A percentile compares a stretch with the other conserved stretches of the same genome.
These are phyloP conservation scores for Danio kyathit DNA, from an alignment of 2,797 vertebrate species.

Conservation along the genomic window DNA sequence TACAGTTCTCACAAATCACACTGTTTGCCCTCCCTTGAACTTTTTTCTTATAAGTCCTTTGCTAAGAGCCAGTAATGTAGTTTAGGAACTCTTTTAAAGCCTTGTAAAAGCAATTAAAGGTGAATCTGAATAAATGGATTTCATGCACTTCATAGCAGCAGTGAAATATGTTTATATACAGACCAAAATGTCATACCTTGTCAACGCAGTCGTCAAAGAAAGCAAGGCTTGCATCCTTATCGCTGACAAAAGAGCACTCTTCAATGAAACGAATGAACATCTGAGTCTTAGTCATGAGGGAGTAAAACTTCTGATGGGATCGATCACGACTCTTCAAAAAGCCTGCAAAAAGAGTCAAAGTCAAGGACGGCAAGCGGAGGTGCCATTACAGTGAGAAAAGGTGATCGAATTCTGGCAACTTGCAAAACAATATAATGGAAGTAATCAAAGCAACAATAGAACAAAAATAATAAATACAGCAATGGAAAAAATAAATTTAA, in stretches of 20 bases:
- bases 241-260: conserved; percentile 98
- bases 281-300: conserved; percentile 97
- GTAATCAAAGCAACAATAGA: too few species aligned
- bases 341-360: conserved; percentile 74
- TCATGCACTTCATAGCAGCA: background rate
- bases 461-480: too few species aligned
- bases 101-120: background rate
- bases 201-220: conserved; percentile 99
- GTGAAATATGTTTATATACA: background rate
- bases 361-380: background rate
- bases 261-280: conserved; percentile 99
- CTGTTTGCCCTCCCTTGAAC: background rate
- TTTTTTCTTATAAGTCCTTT: conserved; percentile 7
- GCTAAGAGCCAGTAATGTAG: conserved; percentile 19
- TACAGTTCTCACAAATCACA: conserved; percentile 41
- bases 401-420: background rate
- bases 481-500: background rate
- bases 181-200: conserved; percentile 85
- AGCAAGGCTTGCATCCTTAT: conserved; percentile 96
- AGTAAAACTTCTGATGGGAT: conserved; percentile 98
- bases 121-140: background rate
- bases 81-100: conserved; percentile 25
- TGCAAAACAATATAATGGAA: too few species aligned
- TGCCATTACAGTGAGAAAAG: background rate
- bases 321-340: conserved; percentile 97